Evolutionary conservation across 2,797 vertebrate genomes (phyloP), one percentile per base, ranked within the genome.

Genomic region (Vultur gryphus): DNA sequence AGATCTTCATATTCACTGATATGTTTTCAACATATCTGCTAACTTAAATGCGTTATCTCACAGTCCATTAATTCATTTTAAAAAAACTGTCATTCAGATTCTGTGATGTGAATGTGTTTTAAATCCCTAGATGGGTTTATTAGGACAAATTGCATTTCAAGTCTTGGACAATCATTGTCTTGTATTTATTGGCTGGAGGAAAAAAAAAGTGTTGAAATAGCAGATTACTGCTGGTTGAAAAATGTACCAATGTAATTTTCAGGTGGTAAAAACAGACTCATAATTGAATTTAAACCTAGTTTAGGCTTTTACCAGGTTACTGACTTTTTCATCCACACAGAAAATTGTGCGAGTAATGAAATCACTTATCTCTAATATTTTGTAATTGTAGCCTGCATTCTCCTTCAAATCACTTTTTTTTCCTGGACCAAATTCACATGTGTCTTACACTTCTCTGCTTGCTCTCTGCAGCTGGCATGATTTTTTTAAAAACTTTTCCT

Each of bases 211-310:
- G 11, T 77, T 67, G 44, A 89, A 82, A 83, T 44, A 67, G 52
- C 70, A 90, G 65, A 57, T 83, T 79, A 58, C 21, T 85, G 41
- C 57, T 84, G 25, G 59, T 82, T 76, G 69, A 92, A 87, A 92
- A 89, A 84, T 37, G 62, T 70, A 48, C 16, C 39, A 37, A 13
- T 90, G 44, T 90, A 39, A 87, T 93, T 90, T 90, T 83, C 76
- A 58, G 44, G 58, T 91, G 37, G 75, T 67, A 90, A 85, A 95
- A 93, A 83, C 0, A 0, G 70, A 37, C 14, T 84, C 11, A 8
- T 80, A 77, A 92, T 78, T 92, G 16, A 92, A 94, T 83, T 92
- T 89, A 69, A 79, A 69, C n/a, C 35, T 89, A 65, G 39, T 78
- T 71, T 25, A 81, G 49, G 37, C 46, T 83, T 31, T 87, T 90